Evolutionary conservation across 2,888 invertebrate species (phyloP).

Genomic region (Drosophila antonietae): DNA sequence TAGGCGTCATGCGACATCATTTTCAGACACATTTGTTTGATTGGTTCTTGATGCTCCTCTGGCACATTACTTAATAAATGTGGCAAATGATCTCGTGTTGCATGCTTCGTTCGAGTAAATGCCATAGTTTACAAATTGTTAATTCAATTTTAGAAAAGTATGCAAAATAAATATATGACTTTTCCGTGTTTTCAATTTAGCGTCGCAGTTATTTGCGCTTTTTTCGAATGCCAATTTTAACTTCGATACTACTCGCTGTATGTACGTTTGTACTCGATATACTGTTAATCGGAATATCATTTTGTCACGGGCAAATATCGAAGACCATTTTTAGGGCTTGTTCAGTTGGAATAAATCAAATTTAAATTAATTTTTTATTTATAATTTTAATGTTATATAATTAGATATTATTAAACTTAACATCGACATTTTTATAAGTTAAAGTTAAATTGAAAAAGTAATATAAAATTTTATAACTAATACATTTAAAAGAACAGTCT

Average conservation of each 20-base stretch:
- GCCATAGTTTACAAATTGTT: constrained; percentile 38
- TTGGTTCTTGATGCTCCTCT: constrained; percentile 78
- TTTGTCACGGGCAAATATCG: background rate
- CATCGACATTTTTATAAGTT: background rate
- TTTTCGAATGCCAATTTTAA: constrained; percentile 32
- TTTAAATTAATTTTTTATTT: background rate
- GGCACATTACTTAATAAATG: constrained; percentile 79
- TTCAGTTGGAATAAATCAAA: background rate
- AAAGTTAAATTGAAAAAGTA: background rate
- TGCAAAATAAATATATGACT: background rate
- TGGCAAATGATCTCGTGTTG: constrained; percentile 75
- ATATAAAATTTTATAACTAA: background rate
- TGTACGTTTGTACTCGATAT: constrained; percentile 38
- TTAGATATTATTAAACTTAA: background rate
- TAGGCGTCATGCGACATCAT: constrained; percentile 88
- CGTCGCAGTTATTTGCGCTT: constrained; percentile 66
- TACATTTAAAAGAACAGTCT: background rate
- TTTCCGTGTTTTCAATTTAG: background rate
- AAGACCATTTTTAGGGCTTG: background rate
- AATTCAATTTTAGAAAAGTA: background rate
- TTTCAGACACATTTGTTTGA: constrained; percentile 83
- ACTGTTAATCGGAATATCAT: background rate
- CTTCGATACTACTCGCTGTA: constrained; percentile 23
- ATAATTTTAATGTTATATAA: background rate
- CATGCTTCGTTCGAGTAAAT: constrained; percentile 67